These are phyloP conservation scores for Gila orcuttii DNA, from an alignment of 2,113 vertebrate species.

Conservation along the genomic window DNA sequence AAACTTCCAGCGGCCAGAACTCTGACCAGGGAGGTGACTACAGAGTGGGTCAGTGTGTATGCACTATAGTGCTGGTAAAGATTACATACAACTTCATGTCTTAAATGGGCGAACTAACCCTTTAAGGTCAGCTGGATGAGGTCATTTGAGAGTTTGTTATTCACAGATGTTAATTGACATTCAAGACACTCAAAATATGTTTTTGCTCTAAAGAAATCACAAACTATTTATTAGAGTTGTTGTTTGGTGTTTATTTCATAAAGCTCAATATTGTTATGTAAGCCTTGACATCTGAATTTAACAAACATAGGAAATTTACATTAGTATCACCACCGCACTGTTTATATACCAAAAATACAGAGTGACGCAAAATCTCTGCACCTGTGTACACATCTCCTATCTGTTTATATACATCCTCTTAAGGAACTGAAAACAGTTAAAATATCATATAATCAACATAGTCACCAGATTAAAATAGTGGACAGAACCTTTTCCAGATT, in stretches of 20 bases:
- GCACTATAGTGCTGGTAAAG: too few relatives aligned
- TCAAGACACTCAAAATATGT: too few relatives aligned
- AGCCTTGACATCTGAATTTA: neutral
- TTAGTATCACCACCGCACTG: neutral
- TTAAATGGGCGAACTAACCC: too few relatives aligned
- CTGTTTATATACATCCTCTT: conserved; percentile 4
- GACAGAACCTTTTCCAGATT: neutral
- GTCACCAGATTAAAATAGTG: neutral
- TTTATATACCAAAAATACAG: neutral
- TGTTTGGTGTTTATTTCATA: neutral
- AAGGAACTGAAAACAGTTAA: neutral
- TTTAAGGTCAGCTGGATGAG: too few relatives aligned
- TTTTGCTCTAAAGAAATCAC: neutral
- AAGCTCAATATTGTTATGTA: neutral
- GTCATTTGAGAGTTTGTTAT: too few relatives aligned
- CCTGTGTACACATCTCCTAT: neutral
- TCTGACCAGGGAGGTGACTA: too few relatives aligned
- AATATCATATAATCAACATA: neutral
- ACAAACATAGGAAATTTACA: neutral
- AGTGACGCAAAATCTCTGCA: neutral
- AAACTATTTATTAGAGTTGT: too few relatives aligned
- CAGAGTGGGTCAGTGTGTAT: too few relatives aligned
- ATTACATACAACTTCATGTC: too few relatives aligned
- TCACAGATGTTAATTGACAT: too few relatives aligned
- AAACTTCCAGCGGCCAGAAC: too few relatives aligned